phyloP scores from a whole-genome alignment of 37 sponge, comb jelly and placozoan genomes.

The Diacarnus erythraeanus region DNA sequence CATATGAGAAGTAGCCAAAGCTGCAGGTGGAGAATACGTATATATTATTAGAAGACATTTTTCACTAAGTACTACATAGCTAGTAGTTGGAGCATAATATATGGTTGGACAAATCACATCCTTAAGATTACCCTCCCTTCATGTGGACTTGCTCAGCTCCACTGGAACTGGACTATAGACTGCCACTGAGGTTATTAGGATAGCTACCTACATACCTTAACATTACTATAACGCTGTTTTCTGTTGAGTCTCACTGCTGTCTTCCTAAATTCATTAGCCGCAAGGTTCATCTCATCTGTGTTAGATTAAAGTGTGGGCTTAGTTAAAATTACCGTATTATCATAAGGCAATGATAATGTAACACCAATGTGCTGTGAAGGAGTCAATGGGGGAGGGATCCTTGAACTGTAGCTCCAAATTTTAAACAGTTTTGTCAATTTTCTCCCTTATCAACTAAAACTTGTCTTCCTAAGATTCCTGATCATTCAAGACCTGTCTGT shows the following conservation, averaged over 20 bases:
- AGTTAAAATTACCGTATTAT: too few species aligned
- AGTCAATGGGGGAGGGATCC: too few species aligned
- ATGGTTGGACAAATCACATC: background rate
- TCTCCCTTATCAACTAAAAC: too few species aligned
- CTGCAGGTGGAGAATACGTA: slow-evolving; percentile 13
- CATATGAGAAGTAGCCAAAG: slow-evolving; percentile 56
- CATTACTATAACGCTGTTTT: background rate
- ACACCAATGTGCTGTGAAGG: too few species aligned
- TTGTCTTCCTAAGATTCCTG: too few species aligned
- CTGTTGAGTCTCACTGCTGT: slow-evolving; percentile 2
- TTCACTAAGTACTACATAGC: background rate
- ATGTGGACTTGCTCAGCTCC: background rate
- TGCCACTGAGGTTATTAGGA: background rate
- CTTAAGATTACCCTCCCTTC: background rate
- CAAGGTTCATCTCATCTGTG: slow-evolving; percentile 10
- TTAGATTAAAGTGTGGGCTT: background rate
- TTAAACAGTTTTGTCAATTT: too few species aligned
- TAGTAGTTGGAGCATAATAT: background rate
- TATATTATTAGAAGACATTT: background rate
- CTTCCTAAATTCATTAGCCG: background rate
- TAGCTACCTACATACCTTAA: background rate
- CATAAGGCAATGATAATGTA: too few species aligned
- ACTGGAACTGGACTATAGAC: background rate
- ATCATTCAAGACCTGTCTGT: too few species aligned
- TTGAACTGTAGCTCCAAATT: too few species aligned